Evolutionary conservation across 1,140 invertebrate species (phyloP).

Genomic region (Bathynomus jamesi): DNA sequence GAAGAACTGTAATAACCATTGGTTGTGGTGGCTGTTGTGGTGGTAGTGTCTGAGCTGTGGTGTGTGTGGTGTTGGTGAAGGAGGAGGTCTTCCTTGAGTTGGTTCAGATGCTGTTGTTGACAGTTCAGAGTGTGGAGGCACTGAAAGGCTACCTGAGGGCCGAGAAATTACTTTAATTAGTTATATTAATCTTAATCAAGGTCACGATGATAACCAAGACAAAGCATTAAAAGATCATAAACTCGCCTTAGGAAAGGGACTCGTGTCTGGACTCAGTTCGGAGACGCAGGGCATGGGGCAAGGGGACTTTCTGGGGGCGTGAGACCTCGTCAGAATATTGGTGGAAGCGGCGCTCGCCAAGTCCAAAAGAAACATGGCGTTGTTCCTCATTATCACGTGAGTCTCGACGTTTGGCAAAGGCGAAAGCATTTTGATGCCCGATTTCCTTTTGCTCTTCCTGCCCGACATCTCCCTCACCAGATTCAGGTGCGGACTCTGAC

Average conservation of each 20-base stretch:
- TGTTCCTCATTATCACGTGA: conserved; percentile 78
- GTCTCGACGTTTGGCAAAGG: conserved; percentile 50
- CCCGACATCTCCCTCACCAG: conserved; percentile 47
- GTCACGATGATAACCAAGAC: background rate
- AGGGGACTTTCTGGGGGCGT: conserved; percentile 21
- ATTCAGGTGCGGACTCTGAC: conserved; percentile 26
- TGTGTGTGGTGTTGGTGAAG: conserved; percentile 48
- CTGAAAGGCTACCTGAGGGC: conserved; percentile 54
- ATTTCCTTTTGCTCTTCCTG: conserved; percentile 41
- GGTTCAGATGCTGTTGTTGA: conserved; percentile 41
- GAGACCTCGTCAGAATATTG: conserved; percentile 11
- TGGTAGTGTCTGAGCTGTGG: conserved; percentile 14
- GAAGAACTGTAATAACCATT: conserved; percentile 40
- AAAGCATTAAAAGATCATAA: background rate
- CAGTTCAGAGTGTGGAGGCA: conserved; percentile 62
- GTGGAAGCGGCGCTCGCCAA: conserved; percentile 59
- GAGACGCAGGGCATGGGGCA: conserved; percentile 31
- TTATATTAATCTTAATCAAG: background rate
- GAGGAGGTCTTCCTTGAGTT: conserved; percentile 49
- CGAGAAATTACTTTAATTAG: conserved; percentile 2
- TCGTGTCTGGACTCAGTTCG: conserved; percentile 32
- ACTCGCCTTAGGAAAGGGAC: conserved; percentile 30
- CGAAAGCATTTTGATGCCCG: conserved; percentile 35
- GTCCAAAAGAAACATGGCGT: conserved; percentile 88
- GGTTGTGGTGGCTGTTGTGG: background rate